Percentiles rank a stretch among this genome's conserved stretches.
These are phyloP conservation scores for Apostichopus leukothele DNA, from an alignment of 53 echinoderm and acorn worm genomes.

Conservation along the genomic window DNA sequence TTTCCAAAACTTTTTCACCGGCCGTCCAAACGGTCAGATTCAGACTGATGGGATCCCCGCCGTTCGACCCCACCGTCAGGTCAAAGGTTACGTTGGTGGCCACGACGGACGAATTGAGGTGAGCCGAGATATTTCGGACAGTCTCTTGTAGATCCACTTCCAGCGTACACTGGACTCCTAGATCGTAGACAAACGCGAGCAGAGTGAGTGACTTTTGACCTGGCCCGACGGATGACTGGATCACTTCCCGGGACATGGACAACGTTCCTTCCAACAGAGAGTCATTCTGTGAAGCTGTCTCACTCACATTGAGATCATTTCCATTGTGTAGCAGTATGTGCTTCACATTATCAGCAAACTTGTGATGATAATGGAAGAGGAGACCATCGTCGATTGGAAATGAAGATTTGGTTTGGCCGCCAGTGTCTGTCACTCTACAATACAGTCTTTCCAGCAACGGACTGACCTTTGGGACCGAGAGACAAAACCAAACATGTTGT, in stretches of 20 bases:
- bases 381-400: background rate
- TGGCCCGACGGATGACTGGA: background rate
- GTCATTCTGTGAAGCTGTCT: background rate
- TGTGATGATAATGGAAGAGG: background rate
- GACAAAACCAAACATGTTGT: too few species aligned
- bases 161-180: slow-evolving; percentile 13
- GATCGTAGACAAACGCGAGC: background rate
- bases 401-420: background rate
- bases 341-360: slow-evolving; percentile 2
- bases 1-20: background rate
- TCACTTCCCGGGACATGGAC: background rate
- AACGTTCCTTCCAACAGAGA: background rate
- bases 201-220: slow-evolving; percentile 37
- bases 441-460: background rate
- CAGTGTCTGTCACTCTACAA: background rate
- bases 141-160: slow-evolving; percentile 16
- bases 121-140: background rate
- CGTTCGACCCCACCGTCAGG: slow-evolving; percentile 44
- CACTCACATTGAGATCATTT: background rate
- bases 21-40: slow-evolving; percentile 15
- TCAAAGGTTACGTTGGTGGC: slow-evolving; percentile 34
- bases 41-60: slow-evolving; percentile 54
- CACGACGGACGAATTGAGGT: background rate
- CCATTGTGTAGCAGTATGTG: slow-evolving; percentile 14
- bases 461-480: background rate